phyloP scores from a whole-genome alignment of 2,113 vertebrate genomes.

The Mus pahari region DNA sequence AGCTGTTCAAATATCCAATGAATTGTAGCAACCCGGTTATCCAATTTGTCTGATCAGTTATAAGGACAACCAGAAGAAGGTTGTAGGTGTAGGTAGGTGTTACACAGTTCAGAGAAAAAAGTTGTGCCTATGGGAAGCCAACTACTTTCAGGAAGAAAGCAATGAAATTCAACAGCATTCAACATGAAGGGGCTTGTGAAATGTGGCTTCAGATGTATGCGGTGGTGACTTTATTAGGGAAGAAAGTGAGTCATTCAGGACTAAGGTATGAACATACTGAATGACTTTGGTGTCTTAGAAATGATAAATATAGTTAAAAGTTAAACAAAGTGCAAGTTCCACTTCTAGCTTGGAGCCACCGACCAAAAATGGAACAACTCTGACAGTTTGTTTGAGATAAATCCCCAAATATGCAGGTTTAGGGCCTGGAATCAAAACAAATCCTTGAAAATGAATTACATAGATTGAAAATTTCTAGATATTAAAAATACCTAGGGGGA shows the following conservation, averaged over 20 bases:
- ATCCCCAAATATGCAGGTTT: conserved; percentile 1
- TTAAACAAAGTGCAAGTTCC: conserved; percentile 71
- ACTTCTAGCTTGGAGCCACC: conserved; percentile 57
- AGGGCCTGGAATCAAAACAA: conserved; percentile 16
- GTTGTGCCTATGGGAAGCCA: neutral
- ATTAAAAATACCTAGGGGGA: neutral
- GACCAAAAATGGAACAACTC: conserved; percentile 61
- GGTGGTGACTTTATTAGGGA: conserved; percentile 63
- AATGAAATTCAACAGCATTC: neutral
- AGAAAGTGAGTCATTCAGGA: conserved; percentile 43
- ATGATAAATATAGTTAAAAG: conserved; percentile 59
- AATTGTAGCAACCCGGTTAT: conserved; percentile 20
- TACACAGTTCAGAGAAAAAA: neutral
- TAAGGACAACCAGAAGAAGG: conserved; percentile 30
- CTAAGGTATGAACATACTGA: conserved; percentile 47
- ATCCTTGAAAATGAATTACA: conserved; percentile 28
- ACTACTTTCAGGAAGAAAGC: neutral
- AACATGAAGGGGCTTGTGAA: neutral
- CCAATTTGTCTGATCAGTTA: conserved; percentile 27
- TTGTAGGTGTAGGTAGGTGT: neutral
- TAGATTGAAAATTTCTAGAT: conserved; percentile 1
- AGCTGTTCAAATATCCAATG: neutral
- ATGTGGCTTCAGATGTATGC: conserved; percentile 29
- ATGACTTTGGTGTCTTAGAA: conserved; percentile 44
- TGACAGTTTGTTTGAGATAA: conserved; percentile 75